These are phyloP conservation scores for Eupristina koningsbergeri DNA, from an alignment of 1,140 invertebrate species.

Conservation along the genomic window DNA sequence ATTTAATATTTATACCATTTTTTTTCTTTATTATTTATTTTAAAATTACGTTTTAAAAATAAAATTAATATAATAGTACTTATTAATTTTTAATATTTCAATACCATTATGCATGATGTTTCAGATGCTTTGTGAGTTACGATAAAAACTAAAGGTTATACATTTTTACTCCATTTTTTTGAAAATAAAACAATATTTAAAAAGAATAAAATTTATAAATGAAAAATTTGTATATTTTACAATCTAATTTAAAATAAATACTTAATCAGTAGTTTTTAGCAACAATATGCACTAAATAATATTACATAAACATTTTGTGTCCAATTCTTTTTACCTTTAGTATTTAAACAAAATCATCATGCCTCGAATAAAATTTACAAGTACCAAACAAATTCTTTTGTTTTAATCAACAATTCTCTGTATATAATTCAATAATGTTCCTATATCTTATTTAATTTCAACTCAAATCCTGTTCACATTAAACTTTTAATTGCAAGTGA, in stretches of 20 bases:
- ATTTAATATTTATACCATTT: too few relatives aligned
- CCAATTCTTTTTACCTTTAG: constrained; percentile 30
- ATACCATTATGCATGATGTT: constrained; percentile 66
- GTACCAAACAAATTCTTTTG: constrained; percentile 52
- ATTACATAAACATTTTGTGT: constrained; percentile 50
- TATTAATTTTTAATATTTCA: constrained; percentile 64
- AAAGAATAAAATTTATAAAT: too few relatives aligned
- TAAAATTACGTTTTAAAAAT: too few relatives aligned
- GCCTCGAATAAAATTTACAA: constrained; percentile 39
- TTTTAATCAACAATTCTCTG: constrained; percentile 49
- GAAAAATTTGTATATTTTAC: neutral
- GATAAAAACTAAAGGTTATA: constrained; percentile 47
- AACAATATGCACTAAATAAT: constrained; percentile 23
- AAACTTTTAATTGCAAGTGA: constrained; percentile 61
- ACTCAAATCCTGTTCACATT: constrained; percentile 50
- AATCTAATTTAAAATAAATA: neutral
- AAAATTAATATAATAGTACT: neutral
- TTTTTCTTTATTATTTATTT: too few relatives aligned
- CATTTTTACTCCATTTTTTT: neutral
- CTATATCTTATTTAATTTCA: constrained; percentile 31
- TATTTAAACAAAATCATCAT: neutral
- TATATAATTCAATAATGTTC: constrained; percentile 44
- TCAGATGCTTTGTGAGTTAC: constrained; percentile 48
- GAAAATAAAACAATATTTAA: neutral
- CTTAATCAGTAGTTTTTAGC: neutral